These are phyloP conservation scores for Albula glossodonta DNA, from an alignment of 2,113 vertebrate genomes.

Conservation along the genomic window DNA sequence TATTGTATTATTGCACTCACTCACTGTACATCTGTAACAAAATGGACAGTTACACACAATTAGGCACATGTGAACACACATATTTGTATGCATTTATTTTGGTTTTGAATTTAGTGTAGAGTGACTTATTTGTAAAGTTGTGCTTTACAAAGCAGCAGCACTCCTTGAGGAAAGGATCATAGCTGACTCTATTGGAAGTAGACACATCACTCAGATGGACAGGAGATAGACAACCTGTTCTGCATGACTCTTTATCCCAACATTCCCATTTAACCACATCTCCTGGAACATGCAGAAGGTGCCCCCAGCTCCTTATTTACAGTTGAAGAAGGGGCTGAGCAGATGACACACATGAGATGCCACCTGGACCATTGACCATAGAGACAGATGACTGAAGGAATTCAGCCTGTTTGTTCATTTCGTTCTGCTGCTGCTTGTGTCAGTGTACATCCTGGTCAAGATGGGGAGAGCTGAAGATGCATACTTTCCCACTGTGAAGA, in stretches of 20 bases:
- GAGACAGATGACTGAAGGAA: neutral
- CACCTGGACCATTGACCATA: conserved; percentile 65
- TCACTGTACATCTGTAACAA: too few species aligned
- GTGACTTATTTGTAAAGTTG: too few species aligned
- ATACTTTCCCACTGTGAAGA: neutral
- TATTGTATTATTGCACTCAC: too few species aligned
- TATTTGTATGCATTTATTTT: too few species aligned
- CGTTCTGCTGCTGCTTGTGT: neutral
- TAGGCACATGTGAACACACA: too few species aligned
- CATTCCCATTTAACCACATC: conserved; percentile 28
- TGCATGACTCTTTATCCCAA: conserved; percentile 76
- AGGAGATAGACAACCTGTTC: conserved; percentile 64
- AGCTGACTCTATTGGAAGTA: too few species aligned
- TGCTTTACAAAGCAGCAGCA: too few species aligned
- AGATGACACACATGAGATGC: conserved; percentile 67
- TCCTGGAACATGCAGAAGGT: conserved; percentile 57
- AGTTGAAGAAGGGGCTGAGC: conserved; percentile 49
- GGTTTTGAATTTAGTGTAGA: too few species aligned
- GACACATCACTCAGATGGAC: too few species aligned
- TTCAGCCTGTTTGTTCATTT: neutral
- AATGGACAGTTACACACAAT: too few species aligned
- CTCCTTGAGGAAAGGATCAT: too few species aligned
- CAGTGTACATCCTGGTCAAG: neutral
- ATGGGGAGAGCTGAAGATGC: conserved; percentile 4
- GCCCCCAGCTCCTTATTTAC: conserved; percentile 63